These are phyloP conservation scores for Sesamia inferens DNA, from an alignment of 2,888 invertebrate species.

Conservation along the genomic window DNA sequence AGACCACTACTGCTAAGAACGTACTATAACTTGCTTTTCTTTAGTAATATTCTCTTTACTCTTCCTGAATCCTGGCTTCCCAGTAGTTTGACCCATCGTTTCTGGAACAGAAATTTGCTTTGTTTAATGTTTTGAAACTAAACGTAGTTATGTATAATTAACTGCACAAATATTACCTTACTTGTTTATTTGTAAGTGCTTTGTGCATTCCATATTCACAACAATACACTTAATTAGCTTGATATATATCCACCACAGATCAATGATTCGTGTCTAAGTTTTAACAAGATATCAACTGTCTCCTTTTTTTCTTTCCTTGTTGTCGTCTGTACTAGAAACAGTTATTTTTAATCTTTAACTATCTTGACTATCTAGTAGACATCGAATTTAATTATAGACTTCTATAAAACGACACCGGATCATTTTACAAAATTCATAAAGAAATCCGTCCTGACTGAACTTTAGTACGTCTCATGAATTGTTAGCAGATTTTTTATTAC, in stretches of 20 bases:
- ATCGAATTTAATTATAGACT: neutral
- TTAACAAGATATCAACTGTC: slow-evolving; percentile 50
- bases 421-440: slow-evolving; percentile 15
- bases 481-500: slow-evolving; percentile 48
- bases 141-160: neutral
- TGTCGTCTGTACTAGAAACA: neutral
- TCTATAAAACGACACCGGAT: neutral
- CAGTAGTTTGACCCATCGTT: neutral
- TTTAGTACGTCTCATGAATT: slow-evolving; percentile 33
- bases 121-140: no score
- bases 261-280: slow-evolving; percentile 49
- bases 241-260: neutral
- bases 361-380: no score
- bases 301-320: neutral
- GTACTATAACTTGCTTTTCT: neutral
- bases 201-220: neutral
- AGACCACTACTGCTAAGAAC: neutral
- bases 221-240: neutral
- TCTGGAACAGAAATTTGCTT: neutral
- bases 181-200: no score
- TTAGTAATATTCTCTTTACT: neutral
- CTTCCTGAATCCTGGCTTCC: neutral
- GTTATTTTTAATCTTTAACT: no score
- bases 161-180: neutral
- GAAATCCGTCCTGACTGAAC: slow-evolving; percentile 5